phyloP scores from a whole-genome alignment of 1,140 invertebrate species.

The Ditylenchus dipsaci region DNA sequence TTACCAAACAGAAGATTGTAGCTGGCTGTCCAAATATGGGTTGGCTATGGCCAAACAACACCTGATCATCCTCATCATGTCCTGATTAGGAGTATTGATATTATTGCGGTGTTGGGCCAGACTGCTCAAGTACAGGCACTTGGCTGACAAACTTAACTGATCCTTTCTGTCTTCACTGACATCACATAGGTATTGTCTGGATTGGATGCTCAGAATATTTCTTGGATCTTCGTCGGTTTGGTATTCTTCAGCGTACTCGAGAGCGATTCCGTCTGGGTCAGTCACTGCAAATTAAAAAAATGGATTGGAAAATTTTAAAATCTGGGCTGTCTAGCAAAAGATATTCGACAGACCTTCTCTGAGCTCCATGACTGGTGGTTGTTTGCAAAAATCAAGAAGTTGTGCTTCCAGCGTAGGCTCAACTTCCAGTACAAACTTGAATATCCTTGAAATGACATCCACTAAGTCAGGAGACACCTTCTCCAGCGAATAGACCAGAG shows the following conservation, averaged over 20 bases:
- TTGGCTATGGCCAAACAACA: conserved; percentile 17
- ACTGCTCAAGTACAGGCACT: conserved; percentile 21
- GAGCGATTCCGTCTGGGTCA: conserved; percentile 14
- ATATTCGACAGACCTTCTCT: neutral
- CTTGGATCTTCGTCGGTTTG: conserved; percentile 3
- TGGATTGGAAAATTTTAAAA: neutral
- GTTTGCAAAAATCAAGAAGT: neutral
- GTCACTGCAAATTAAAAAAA: neutral
- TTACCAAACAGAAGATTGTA: conserved; percentile 19
- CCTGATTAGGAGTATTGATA: neutral
- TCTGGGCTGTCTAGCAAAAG: neutral
- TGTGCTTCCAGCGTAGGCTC: neutral
- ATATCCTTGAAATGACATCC: conserved; percentile 13
- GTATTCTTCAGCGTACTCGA: conserved; percentile 10
- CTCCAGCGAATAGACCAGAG: conserved; percentile 11
- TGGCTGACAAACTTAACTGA: conserved; percentile 8
- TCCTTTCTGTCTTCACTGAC: neutral
- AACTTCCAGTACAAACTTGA: conserved; percentile 17
- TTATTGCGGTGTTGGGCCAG: conserved; percentile 18
- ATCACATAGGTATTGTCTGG: neutral
- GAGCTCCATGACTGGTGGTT: conserved; percentile 12
- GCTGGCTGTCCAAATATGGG: neutral
- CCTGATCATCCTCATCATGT: conserved; percentile 1
- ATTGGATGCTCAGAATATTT: neutral
- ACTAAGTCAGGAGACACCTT: conserved; percentile 22